Percentiles rank a stretch among this genome's conserved stretches.
Conservation (phyloP, 1,140 invertebrate species). For the Galendromus occidentalis region DNA sequence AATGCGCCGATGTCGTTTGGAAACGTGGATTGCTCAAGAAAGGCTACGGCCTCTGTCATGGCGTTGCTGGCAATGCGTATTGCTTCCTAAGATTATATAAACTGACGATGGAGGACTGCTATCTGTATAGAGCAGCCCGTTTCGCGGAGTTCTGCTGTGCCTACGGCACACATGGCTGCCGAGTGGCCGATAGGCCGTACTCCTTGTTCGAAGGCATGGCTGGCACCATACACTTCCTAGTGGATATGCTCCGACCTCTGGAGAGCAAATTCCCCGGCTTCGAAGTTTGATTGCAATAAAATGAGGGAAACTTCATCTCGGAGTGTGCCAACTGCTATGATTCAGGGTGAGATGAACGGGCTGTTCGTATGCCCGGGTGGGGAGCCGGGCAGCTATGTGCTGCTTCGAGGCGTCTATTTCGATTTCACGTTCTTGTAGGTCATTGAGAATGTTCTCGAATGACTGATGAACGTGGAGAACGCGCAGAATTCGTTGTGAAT, state of each 20-base stretch:
- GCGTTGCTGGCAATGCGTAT: conserved; percentile 74
- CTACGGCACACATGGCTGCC: conserved; percentile 44
- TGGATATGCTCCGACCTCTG: conserved; percentile 48
- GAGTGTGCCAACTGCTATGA: no score
- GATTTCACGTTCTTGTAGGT: no score
- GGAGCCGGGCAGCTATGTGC: no score
- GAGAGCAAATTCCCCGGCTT: conserved; percentile 63
- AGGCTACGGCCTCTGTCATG: conserved; percentile 79
- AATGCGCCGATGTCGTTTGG: conserved; percentile 62
- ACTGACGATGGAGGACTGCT: conserved; percentile 43
- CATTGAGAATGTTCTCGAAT: no score
- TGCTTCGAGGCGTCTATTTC: no score
- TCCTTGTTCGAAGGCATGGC: conserved; percentile 64
- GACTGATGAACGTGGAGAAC: no score
- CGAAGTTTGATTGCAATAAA: conserved; percentile 49
- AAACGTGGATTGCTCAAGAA: conserved; percentile 59
- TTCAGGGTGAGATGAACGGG: no score
- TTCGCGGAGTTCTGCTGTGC: conserved; percentile 65
- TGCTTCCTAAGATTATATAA: conserved; percentile 60
- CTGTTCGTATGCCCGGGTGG: no score
- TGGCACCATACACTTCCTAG: conserved; percentile 30
- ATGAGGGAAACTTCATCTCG: no score
- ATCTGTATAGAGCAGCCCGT: conserved; percentile 52
- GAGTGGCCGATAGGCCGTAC: conserved; percentile 49
- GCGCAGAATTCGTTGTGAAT: no score